These are phyloP conservation scores for Oreortyx pictus DNA, from an alignment of 2,797 vertebrate genomes.

Conservation along the genomic window DNA sequence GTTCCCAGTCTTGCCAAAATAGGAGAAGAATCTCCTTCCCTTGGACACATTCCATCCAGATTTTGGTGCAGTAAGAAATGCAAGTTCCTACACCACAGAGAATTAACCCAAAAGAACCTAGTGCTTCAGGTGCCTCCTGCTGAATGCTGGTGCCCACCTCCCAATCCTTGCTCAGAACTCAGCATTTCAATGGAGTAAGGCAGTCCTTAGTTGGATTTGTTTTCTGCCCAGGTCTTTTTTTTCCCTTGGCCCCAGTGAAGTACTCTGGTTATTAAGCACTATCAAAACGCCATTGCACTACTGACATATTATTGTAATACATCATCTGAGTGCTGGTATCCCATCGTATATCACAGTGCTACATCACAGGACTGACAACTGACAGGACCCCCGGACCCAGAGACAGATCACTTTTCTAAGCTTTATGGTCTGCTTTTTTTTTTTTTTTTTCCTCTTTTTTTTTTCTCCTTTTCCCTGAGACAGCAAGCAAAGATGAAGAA, in stretches of 20 bases:
- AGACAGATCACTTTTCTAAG: not conserved
- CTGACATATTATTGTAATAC: slow-evolving; percentile 54
- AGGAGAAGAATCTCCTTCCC: not conserved
- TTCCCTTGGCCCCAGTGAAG: slow-evolving; percentile 6
- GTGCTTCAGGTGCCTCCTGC: not conserved
- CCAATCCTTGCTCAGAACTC: not conserved
- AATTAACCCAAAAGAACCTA: not conserved
- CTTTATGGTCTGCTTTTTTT: not conserved
- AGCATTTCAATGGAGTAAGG: not conserved
- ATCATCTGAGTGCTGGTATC: slow-evolving; percentile 47
- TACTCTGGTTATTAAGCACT: slow-evolving; percentile 32
- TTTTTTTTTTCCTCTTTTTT: not conserved
- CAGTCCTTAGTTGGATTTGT: not conserved
- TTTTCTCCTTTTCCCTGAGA: not conserved
- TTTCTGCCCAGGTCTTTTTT: not conserved
- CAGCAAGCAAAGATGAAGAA: not conserved
- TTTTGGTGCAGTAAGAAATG: not conserved
- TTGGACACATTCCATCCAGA: not conserved
- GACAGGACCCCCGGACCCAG: slow-evolving; percentile 13
- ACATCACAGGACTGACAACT: slow-evolving; percentile 37
- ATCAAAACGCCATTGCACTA: slow-evolving; percentile 49
- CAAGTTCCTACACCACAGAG: not conserved
- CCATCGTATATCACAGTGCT: slow-evolving; percentile 26
- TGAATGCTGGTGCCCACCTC: not conserved
- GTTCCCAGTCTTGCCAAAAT: not conserved